Percentiles rank a stretch among this genome's conserved stretches.
These are phyloP conservation scores for Chloroceryle aenea DNA, from an alignment of 2,113 vertebrate genomes.

Conservation along the genomic window DNA sequence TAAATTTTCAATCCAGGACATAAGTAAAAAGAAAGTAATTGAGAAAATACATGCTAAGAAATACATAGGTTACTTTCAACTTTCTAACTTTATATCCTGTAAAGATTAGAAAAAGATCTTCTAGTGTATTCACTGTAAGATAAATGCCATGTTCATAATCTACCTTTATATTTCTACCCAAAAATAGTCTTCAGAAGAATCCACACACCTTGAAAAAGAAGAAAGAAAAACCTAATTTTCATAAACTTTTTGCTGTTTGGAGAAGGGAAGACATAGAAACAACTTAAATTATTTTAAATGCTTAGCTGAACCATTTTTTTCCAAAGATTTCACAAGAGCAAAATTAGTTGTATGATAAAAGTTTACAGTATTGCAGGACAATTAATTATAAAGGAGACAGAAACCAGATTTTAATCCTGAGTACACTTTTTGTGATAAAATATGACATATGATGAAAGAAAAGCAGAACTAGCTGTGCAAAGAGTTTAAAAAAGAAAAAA, in stretches of 20 bases:
- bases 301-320: background rate
- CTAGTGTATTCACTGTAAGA: background rate
- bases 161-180: background rate
- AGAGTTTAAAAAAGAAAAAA: background rate
- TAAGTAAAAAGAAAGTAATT: background rate
- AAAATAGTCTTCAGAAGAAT: background rate
- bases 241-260: background rate
- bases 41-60: background rate
- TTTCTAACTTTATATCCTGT: background rate
- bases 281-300: background rate
- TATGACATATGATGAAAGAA: background rate
- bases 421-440: background rate
- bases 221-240: accelerated
- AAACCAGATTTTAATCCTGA: background rate
- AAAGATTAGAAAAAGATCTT: background rate
- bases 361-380: background rate
- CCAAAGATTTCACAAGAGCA: background rate
- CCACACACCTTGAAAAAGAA: background rate
- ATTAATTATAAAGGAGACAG: background rate
- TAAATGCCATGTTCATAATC: background rate
- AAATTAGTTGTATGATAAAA: background rate
- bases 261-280: background rate
- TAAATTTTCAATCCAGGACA: background rate
- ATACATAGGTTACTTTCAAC: background rate
- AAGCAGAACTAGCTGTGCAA: background rate